Evolutionary conservation across 1,140 invertebrate species (phyloP).

Genomic region (Drosophila insularis): DNA sequence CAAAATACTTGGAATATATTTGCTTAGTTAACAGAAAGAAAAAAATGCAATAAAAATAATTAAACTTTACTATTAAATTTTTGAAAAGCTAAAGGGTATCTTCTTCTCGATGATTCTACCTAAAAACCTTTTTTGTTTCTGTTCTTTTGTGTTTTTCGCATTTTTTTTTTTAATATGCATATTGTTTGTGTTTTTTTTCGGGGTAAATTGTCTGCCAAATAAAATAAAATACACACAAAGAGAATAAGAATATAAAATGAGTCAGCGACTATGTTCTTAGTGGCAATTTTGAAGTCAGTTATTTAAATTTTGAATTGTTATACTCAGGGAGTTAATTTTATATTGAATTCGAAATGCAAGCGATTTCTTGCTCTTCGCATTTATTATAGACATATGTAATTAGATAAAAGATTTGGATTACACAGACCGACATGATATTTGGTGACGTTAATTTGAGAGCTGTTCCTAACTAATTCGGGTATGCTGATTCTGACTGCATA

Average conservation of each 20-base stretch:
- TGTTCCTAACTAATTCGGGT: too few species aligned
- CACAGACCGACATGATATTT: too few species aligned
- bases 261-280: not conserved
- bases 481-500: too few species aligned
- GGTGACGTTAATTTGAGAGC: too few species aligned
- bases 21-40: too few species aligned
- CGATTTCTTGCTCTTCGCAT: not conserved
- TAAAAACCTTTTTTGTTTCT: too few species aligned
- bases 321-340: slow-evolving; percentile 30
- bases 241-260: slow-evolving; percentile 1
- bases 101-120: too few species aligned
- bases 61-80: too few species aligned
- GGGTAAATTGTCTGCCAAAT: not conserved
- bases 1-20: too few species aligned
- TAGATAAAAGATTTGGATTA: not conserved
- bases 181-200: slow-evolving; percentile 13
- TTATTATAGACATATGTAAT: not conserved
- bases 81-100: too few species aligned
- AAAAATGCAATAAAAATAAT: too few species aligned
- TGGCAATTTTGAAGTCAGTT: slow-evolving; percentile 44
- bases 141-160: not conserved
- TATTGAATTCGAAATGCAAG: slow-evolving; percentile 32
- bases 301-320: slow-evolving; percentile 52
- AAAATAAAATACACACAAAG: not conserved
- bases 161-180: slow-evolving; percentile 20